Evolutionary conservation across 2,113 vertebrate species (phyloP).

Genomic region (Phasianus colchicus): DNA sequence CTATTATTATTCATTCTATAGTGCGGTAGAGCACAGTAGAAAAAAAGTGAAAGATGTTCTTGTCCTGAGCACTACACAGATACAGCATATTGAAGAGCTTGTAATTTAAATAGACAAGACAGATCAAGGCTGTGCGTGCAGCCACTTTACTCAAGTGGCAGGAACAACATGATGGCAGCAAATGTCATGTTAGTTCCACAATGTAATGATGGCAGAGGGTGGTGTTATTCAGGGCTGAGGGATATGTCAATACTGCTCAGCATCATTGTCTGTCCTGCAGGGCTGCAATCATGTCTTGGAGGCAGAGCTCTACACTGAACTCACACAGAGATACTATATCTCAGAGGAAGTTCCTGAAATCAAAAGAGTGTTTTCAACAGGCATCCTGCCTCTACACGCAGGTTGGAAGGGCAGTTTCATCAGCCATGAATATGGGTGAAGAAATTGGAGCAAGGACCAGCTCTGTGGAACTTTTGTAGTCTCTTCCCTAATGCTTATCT

Average conservation of each 20-base stretch:
- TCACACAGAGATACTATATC: not conserved
- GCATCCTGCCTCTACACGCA: not conserved
- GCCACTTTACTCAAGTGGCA: not conserved
- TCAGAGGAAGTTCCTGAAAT: not conserved
- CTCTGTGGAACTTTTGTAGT: not conserved
- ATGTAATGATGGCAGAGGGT: rapidly evolving
- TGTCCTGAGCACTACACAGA: not conserved
- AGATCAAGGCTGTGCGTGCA: not conserved
- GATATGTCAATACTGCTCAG: not conserved
- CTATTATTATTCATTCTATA: not conserved
- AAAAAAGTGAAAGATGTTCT: not conserved
- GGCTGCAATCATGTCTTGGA: not conserved
- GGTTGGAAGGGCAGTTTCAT: not conserved
- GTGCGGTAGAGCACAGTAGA: not conserved
- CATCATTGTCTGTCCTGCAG: rapidly evolving
- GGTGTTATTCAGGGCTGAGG: rapidly evolving
- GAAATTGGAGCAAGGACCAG: not conserved
- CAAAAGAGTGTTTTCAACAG: not conserved
- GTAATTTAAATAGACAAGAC: not conserved
- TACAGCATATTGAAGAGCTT: not conserved
- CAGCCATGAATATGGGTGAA: not conserved
- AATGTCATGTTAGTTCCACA: not conserved
- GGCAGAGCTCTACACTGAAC: not conserved
- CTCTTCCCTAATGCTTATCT: not conserved
- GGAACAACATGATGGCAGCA: not conserved